Percentiles rank a stretch among this genome's conserved stretches.
These are phyloP conservation scores for Sylvietta virens DNA, from an alignment of 2,113 vertebrate species.

Conservation along the genomic window DNA sequence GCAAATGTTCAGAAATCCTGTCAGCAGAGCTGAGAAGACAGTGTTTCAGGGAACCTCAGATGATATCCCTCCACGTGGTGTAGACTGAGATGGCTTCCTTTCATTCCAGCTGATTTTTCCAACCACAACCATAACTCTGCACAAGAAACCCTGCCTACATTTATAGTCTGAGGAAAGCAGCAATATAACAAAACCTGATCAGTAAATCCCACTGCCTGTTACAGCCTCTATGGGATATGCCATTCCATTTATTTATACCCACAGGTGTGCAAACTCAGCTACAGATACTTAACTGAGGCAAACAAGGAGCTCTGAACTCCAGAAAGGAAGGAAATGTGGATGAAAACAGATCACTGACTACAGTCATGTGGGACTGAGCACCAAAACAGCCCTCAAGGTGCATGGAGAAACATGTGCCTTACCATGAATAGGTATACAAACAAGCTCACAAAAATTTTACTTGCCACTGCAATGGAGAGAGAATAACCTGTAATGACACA, in stretches of 20 bases:
- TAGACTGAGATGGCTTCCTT: background rate
- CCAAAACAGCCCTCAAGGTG: rapidly evolving
- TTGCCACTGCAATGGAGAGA: background rate
- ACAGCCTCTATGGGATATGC: background rate
- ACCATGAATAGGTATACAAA: background rate
- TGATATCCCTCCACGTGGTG: background rate
- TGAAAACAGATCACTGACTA: background rate
- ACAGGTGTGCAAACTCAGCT: background rate
- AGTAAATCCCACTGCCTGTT: background rate
- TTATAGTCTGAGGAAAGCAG: background rate
- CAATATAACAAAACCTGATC: background rate
- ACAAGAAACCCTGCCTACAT: background rate
- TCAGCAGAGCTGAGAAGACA: background rate
- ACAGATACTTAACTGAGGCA: background rate
- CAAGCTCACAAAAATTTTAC: background rate
- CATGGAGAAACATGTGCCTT: background rate
- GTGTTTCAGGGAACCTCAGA: background rate
- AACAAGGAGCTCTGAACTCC: background rate
- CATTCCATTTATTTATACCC: background rate
- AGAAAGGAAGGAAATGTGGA: background rate
- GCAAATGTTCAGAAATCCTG: background rate
- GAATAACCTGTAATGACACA: background rate
- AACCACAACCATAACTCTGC: background rate
- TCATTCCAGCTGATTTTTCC: background rate
- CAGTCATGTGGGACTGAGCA: background rate